Conservation (phyloP, 2,113 vertebrate species). For the Chaenogobius annularis region DNA sequence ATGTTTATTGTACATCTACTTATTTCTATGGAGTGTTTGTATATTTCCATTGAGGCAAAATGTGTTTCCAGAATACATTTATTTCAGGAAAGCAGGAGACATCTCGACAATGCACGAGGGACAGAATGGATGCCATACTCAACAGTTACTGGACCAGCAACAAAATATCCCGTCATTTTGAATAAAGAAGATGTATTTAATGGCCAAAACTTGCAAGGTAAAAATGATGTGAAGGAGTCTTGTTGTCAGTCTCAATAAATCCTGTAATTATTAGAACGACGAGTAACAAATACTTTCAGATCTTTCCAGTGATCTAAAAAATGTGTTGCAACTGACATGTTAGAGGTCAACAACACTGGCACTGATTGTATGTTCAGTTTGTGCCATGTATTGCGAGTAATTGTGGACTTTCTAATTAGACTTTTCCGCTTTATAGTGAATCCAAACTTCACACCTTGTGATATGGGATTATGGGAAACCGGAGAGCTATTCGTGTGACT, state of each 20-base stretch:
- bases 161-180: no score
- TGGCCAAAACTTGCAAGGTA: not conserved
- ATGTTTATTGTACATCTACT: no score
- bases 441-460: constrained; percentile 30
- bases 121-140: no score
- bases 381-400: constrained; percentile 13
- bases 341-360: no score
- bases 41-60: no score
- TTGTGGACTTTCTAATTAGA: constrained; percentile 41
- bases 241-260: not conserved
- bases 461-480: constrained; percentile 49
- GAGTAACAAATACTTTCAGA: not conserved
- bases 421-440: constrained; percentile 39
- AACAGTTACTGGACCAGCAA: no score
- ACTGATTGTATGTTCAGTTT: not conserved
- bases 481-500: constrained; percentile 35
- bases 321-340: no score
- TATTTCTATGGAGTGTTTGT: no score
- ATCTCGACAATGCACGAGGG: no score
- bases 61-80: no score
- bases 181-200: not conserved
- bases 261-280: not conserved
- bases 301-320: no score
- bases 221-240: not conserved
- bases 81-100: no score